phyloP scores from a whole-genome alignment of 1,140 invertebrate genomes.

The Antheraea mylitta region DNA sequence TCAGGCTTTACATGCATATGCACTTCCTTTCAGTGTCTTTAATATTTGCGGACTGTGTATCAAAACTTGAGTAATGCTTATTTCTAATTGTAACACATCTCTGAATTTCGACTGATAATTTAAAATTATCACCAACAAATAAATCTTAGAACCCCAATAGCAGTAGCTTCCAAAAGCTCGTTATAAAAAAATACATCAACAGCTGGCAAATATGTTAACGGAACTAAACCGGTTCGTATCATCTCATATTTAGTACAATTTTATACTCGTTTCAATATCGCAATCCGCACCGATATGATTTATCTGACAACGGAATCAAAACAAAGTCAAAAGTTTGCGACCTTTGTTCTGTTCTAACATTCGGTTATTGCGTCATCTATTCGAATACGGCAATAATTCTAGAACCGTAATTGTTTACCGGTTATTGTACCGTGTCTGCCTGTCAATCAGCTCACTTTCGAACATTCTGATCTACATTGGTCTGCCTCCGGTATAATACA shows the following conservation, averaged over 20 bases:
- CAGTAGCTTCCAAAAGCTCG: neutral
- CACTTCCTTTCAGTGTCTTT: too few species aligned
- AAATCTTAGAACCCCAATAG: neutral
- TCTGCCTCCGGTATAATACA: conserved; percentile 23
- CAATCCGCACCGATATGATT: conserved; percentile 36
- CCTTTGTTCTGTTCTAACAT: conserved; percentile 65
- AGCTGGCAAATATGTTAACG: neutral
- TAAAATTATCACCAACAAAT: too few species aligned
- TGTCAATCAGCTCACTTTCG: conserved; percentile 72
- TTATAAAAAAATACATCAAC: neutral
- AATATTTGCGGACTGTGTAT: too few species aligned
- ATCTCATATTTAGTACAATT: conserved; percentile 5
- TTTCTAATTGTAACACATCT: too few species aligned
- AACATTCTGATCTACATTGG: conserved; percentile 62
- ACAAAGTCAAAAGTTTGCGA: conserved; percentile 67
- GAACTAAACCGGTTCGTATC: conserved; percentile 5
- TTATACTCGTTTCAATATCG: conserved; percentile 29
- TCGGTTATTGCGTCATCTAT: conserved; percentile 49
- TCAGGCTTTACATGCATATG: too few species aligned
- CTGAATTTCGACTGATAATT: too few species aligned
- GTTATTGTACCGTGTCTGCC: conserved; percentile 55
- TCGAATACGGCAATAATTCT: conserved; percentile 64
- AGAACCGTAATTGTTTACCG: conserved; percentile 63
- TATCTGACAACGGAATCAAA: conserved; percentile 69
- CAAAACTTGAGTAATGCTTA: too few species aligned